Evolutionary conservation across 2,888 invertebrate species (phyloP).

Genomic region (Morpho helenor): DNA sequence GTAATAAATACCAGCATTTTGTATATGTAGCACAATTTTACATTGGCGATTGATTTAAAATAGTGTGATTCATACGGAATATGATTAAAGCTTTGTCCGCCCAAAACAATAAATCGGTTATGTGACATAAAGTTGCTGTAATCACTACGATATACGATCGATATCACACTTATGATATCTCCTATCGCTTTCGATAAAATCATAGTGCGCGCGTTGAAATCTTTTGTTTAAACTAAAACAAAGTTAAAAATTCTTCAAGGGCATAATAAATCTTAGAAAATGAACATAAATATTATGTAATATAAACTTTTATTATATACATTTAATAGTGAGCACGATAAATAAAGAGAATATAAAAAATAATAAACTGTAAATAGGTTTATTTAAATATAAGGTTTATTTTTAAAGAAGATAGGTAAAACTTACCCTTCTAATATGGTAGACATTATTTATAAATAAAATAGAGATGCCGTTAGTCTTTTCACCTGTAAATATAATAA

Average conservation of each 20-base stretch:
- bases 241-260: not conserved
- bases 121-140: conserved; percentile 40
- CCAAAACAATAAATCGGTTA: conserved; percentile 37
- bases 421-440: conserved; percentile 10
- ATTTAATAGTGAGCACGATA: too few species aligned
- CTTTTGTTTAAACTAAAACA: conserved; percentile 50
- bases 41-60: too few species aligned
- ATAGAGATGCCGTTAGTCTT: not conserved
- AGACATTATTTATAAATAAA: not conserved
- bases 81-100: conserved; percentile 37
- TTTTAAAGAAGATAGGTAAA: conserved; percentile 9
- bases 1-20: too few species aligned
- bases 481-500: conserved; percentile 18
- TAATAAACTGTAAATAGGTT: conserved; percentile 18
- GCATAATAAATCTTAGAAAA: too few species aligned
- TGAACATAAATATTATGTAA: too few species aligned
- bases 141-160: conserved; percentile 54
- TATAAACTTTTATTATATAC: too few species aligned
- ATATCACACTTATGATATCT: conserved; percentile 54
- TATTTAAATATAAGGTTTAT: conserved; percentile 20
- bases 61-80: not conserved
- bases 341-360: not conserved
- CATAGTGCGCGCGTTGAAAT: conserved; percentile 66
- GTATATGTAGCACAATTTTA: too few species aligned
- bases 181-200: conserved; percentile 54